Conservation (phyloP, 2,113 vertebrate species). For the Sitta europaea region DNA sequence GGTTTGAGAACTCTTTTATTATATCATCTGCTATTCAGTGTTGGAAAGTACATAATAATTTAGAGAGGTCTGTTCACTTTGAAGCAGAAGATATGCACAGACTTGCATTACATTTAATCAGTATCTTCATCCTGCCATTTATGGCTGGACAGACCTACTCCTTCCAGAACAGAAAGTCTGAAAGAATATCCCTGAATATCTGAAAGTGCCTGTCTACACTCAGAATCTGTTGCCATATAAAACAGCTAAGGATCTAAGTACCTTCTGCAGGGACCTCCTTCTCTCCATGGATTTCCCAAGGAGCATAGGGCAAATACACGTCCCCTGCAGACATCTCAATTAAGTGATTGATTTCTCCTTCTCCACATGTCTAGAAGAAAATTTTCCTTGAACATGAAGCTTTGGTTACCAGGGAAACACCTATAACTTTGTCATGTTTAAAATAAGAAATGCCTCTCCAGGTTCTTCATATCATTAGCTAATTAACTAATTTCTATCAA, state of each 20-base stretch:
- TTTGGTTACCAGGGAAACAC: not conserved
- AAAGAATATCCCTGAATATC: not conserved
- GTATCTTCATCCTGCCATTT: not conserved
- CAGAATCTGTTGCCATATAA: not conserved
- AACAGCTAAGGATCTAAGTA: not conserved
- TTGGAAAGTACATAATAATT: not conserved
- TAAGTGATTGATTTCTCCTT: not conserved
- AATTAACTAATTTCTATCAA: not conserved
- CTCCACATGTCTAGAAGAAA: not conserved
- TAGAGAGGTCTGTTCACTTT: not conserved
- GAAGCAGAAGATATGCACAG: not conserved
- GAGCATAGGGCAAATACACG: accelerated
- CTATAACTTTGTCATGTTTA: not conserved
- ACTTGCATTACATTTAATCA: not conserved
- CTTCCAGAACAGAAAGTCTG: not conserved
- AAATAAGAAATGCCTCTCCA: not conserved
- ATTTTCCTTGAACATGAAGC: not conserved
- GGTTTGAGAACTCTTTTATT: not conserved
- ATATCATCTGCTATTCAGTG: not conserved
- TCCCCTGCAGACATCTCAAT: not conserved
- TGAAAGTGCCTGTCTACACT: not conserved
- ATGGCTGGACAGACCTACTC: not conserved
- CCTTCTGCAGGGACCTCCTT: not conserved
- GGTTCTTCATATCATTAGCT: not conserved
- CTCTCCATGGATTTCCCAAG: not conserved